Conservation (phyloP, 2,888 invertebrate genomes). For the Epinotia brunnichana region DNA sequence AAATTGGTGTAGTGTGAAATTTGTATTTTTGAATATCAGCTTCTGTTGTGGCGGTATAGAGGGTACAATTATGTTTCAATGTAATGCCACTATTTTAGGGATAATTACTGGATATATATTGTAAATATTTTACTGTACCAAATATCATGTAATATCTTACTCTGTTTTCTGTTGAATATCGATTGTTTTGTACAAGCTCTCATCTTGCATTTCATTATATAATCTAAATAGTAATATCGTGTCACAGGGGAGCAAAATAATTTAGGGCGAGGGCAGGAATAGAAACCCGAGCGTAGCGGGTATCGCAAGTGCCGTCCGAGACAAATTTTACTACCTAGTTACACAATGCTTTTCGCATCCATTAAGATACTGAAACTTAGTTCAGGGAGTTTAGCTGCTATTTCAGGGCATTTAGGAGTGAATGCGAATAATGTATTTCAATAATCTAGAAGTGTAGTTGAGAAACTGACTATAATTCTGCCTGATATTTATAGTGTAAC, state of each 20-base stretch:
- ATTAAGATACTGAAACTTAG: not conserved
- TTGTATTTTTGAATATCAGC: not conserved
- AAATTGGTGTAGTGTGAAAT: not conserved
- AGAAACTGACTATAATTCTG: constrained; percentile 8
- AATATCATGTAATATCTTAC: constrained; percentile 1
- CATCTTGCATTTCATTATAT: constrained; percentile 25
- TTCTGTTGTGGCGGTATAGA: not conserved
- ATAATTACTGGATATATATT: not conserved
- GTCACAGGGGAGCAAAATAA: constrained; percentile 16
- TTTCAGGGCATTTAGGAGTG: not conserved
- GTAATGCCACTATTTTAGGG: not conserved
- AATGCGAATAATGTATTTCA: not conserved
- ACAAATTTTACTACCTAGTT: constrained; percentile 7
- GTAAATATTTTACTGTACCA: constrained; percentile 19
- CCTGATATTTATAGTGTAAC: not conserved
- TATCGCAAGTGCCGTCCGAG: constrained; percentile 19
- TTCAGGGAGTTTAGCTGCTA: not conserved
- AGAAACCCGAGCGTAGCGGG: constrained; percentile 25
- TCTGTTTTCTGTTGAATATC: not conserved
- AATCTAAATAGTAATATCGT: not conserved
- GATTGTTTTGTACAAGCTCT: constrained; percentile 24
- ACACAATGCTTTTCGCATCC: not conserved
- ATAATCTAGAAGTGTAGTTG: not conserved
- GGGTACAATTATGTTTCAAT: not conserved
- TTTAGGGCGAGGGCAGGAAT: constrained; percentile 9